A percentile compares a stretch with the other conserved stretches of the same genome.
These are phyloP conservation scores for Drosophila ezoana DNA, from an alignment of 2,888 invertebrate genomes.

Conservation along the genomic window DNA sequence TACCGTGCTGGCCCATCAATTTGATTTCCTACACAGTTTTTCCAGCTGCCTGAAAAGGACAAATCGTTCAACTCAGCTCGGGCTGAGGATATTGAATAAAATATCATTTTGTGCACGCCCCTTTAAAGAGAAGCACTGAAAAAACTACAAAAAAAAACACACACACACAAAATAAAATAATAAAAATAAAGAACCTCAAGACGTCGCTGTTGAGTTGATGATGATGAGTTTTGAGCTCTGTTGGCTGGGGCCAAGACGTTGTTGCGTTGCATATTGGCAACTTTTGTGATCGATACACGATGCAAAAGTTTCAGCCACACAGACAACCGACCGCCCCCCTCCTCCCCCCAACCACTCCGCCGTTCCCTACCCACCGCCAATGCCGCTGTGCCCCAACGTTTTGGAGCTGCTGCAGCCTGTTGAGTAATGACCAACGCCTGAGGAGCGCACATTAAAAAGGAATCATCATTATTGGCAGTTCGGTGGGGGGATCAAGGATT, in stretches of 20 bases:
- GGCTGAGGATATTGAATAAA: conserved; percentile 83
- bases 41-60: conserved; percentile 75
- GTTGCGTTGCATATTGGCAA: conserved; percentile 66
- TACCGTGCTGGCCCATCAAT: conserved; percentile 76
- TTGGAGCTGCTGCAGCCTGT: conserved; percentile 3
- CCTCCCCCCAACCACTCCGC: neutral
- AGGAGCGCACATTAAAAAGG: conserved; percentile 82
- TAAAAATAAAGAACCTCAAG: conserved; percentile 13
- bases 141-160: conserved; percentile 12
- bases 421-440: conserved; percentile 75
- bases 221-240: conserved; percentile 71
- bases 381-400: no score
- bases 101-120: conserved; percentile 84
- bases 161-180: conserved; percentile 24
- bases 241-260: conserved; percentile 3
- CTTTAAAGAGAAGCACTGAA: conserved; percentile 40
- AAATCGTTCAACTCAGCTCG: conserved; percentile 61
- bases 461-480: conserved; percentile 83
- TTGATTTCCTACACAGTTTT: conserved; percentile 80
- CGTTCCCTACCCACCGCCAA: no score
- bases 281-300: conserved; percentile 77
- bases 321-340: neutral
- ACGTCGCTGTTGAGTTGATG: conserved; percentile 60
- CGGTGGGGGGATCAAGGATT: conserved; percentile 63
- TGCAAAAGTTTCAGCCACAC: conserved; percentile 59